phyloP scores from a whole-genome alignment of 2,113 vertebrate species.

The Acrocephalus arundinaceus region DNA sequence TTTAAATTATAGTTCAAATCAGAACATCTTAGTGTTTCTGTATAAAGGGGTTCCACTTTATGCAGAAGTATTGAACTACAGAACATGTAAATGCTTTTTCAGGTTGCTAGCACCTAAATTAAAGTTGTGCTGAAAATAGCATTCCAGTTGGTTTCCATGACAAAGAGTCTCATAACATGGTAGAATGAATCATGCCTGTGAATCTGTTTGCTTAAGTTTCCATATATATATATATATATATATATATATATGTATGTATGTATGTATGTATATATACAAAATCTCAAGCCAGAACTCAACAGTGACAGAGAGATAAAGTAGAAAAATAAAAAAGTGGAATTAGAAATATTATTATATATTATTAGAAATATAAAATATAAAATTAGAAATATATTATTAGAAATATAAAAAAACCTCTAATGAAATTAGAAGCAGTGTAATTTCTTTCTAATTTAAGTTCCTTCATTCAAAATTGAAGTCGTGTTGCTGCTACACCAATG shows the following conservation, averaged over 20 bases:
- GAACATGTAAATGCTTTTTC: background rate
- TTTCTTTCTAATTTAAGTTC: background rate
- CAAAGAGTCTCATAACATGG: background rate
- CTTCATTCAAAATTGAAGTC: background rate
- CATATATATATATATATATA: too few relatives aligned
- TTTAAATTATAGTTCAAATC: background rate
- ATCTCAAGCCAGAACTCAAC: background rate
- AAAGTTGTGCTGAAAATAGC: background rate
- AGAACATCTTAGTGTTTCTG: background rate
- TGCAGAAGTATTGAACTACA: background rate
- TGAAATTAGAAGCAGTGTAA: background rate
- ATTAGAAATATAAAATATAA: too few relatives aligned
- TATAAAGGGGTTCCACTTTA: background rate
- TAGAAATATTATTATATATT: too few relatives aligned
- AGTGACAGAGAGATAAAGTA: background rate
- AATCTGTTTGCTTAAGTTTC: background rate
- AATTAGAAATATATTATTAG: background rate
- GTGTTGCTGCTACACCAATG: accelerated
- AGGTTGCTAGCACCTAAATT: background rate
- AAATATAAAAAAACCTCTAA: background rate
- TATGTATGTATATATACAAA: background rate
- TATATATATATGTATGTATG: accelerated
- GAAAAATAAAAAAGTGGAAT: background rate
- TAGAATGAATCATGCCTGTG: background rate
- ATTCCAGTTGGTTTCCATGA: background rate